Evolutionary conservation across 2,113 vertebrate species (phyloP), one percentile per base, ranked within the genome.

Genomic region (Cranoglanis bouderius): DNA sequence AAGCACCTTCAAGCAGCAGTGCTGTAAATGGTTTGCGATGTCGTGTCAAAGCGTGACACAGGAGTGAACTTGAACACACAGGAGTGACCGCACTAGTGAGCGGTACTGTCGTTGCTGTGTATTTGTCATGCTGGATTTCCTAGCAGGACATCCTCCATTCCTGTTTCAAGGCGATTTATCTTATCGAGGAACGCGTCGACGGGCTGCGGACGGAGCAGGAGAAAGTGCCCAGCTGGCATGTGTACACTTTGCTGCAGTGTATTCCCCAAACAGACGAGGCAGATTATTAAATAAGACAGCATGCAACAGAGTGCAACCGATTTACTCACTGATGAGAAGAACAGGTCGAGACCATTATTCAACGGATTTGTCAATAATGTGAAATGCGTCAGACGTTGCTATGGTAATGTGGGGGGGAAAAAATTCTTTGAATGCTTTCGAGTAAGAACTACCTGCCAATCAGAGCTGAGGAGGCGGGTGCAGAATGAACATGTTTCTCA

Each of bases 1-100:
- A 21, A 85, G n/a, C 51, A 7, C 38, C n/a, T 32, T 21, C 26
- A 16, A 6, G 24, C 53, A 16, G 61, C 46, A 57, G 51, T 8
- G 21, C 35, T 14, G 72, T 57, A 85, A 77, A 87, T 53, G 18
- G 43, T 16, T 7, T 3, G 32, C 19, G 43, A 43, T 29, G 16
- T 77, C 24, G 14, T 35, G 74, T n/a, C 43, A n/a, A 59, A 63
- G 8, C 46, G 8, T 21, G 16, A 80, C 1, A 35, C 53, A 38
- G 24, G 40, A 24, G n/a, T 40, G 6, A 85, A 80, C 9, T 24
- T 24, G 82, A 55, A 81, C 70, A 82, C 26, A 40, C 40, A 83
- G 40, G 85, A 26, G 72, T 24, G 18, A 63, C 35, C 59, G 67
- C 87, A 55, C 85, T 74, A 51, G 82, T 72, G 18, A 72, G 43